Conservation (phyloP, 2,797 vertebrate genomes). For the Crenichthys baileyi region DNA sequence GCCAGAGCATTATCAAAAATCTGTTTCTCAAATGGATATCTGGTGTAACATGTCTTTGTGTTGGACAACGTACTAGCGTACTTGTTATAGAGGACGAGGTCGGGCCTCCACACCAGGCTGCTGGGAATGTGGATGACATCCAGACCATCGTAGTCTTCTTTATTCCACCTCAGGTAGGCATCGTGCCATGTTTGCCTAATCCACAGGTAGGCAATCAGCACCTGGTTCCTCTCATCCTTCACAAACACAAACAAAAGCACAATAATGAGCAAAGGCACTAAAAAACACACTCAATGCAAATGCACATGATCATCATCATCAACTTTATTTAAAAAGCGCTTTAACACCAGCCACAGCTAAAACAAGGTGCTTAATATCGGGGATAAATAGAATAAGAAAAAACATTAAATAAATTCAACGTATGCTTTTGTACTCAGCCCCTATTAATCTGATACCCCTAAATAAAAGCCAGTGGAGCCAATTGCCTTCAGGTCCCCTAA, state of each 20-base stretch:
- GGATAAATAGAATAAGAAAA: no score
- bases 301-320: neutral
- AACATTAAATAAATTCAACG: no score
- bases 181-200: slow-evolving; percentile 97
- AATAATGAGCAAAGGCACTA: neutral
- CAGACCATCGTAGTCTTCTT: slow-evolving; percentile 93
- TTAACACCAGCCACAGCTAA: no score
- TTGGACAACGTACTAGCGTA: slow-evolving; percentile 72
- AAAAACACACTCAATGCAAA: neutral
- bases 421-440: no score
- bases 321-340: no score
- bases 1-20: neutral
- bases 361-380: no score
- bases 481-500: no score
- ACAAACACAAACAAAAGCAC: slow-evolving; percentile 14
- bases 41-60: slow-evolving; percentile 12
- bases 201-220: slow-evolving; percentile 95
- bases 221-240: slow-evolving; percentile 96
- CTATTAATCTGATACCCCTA: no score
- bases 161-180: slow-evolving; percentile 92
- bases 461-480: no score
- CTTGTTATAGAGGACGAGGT: slow-evolving; percentile 98
- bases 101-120: slow-evolving; percentile 94
- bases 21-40: neutral
- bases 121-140: slow-evolving; percentile 97